Evolutionary conservation across 2,888 invertebrate genomes (phyloP).

Genomic region (Metacarcinus magister): DNA sequence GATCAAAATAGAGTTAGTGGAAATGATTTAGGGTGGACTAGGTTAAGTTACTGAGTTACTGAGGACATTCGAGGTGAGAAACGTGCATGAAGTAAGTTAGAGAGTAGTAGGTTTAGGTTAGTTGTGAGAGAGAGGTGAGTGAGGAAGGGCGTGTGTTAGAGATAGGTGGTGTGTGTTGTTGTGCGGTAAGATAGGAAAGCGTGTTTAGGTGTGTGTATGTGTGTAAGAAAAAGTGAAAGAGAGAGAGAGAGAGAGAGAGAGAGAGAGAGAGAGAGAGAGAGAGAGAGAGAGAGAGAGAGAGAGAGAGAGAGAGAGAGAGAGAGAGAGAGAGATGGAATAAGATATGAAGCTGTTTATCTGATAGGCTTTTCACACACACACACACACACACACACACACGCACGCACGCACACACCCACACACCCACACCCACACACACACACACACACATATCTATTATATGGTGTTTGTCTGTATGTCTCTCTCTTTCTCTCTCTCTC

Average conservation of each 20-base stretch:
- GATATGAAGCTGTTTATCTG: neutral
- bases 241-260: no score
- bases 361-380: neutral
- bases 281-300: slow-evolving; percentile 26
- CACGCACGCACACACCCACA: slow-evolving; percentile 51
- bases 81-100: neutral
- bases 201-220: no score
- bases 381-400: slow-evolving; percentile 53
- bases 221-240: no score
- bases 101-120: neutral
- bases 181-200: no score
- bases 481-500: neutral
- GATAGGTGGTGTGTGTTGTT: no score
- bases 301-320: slow-evolving; percentile 39
- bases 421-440: neutral
- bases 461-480: no score
- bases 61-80: neutral
- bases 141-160: neutral
- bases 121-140: neutral
- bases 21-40: neutral
- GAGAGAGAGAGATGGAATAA: slow-evolving; percentile 10
- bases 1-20: neutral
- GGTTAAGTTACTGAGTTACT: neutral
- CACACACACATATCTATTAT: neutral
- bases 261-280: slow-evolving; percentile 3